Percentiles rank a stretch among this genome's conserved stretches.
phyloP scores from a whole-genome alignment of 2,888 invertebrate species.

The Drosophila hamatofila region DNA sequence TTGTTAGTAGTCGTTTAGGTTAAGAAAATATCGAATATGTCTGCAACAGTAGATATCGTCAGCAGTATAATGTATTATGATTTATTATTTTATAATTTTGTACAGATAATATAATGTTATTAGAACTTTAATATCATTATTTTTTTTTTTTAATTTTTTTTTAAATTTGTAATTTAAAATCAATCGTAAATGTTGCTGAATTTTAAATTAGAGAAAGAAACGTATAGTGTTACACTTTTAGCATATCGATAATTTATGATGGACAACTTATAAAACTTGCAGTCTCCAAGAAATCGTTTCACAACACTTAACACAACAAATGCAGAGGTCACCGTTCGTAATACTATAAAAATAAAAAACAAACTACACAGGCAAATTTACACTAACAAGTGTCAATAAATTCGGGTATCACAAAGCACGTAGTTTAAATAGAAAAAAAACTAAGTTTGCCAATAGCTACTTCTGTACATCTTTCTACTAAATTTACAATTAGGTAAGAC shows the following conservation, averaged over 20 bases:
- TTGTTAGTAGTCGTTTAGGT: too few species aligned
- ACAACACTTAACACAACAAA: constrained; percentile 39
- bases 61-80: too few species aligned
- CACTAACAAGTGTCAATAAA: constrained; percentile 46
- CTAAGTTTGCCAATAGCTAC: constrained; percentile 21
- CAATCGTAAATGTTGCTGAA: too few species aligned
- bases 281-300: background rate
- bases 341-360: constrained; percentile 29
- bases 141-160: too few species aligned
- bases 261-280: background rate
- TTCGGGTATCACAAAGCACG: constrained; percentile 60
- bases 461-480: constrained; percentile 28
- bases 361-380: constrained; percentile 37
- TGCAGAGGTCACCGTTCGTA: constrained; percentile 29
- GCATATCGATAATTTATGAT: constrained; percentile 8
- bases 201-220: background rate
- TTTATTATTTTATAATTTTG: too few species aligned
- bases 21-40: too few species aligned
- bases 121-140: too few species aligned
- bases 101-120: too few species aligned
- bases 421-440: constrained; percentile 26
- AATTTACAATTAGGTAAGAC: constrained; percentile 72
- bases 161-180: too few species aligned
- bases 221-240: background rate
- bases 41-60: too few species aligned